Percentiles rank a stretch among this genome's conserved stretches.
phyloP scores from a whole-genome alignment of 2,797 vertebrate species.

The Diceros bicornis region DNA sequence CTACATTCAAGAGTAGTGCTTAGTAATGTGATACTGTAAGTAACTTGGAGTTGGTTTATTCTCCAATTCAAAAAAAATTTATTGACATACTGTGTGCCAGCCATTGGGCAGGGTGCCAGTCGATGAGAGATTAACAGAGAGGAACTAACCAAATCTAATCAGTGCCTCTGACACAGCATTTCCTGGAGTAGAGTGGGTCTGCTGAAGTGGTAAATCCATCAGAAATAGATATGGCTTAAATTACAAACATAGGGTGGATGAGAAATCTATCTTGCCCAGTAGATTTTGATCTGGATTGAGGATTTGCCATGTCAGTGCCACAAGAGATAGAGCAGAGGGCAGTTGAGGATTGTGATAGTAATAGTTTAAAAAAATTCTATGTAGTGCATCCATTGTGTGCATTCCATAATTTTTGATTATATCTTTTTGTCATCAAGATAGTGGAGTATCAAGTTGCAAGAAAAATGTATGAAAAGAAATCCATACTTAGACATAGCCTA shows the following conservation, averaged over 20 bases:
- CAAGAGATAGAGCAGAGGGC: too few relatives aligned
- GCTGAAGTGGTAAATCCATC: not conserved
- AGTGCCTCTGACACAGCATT: not conserved
- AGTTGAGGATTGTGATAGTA: not conserved
- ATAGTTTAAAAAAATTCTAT: not conserved
- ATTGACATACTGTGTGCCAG: not conserved
- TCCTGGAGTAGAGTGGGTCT: not conserved
- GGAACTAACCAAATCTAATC: not conserved
- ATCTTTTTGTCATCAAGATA: not conserved
- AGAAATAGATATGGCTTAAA: not conserved
- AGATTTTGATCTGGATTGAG: not conserved
- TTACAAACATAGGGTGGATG: not conserved
- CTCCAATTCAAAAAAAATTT: not conserved
- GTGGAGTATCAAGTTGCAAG: not conserved
- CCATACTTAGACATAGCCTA: not conserved
- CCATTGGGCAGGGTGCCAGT: not conserved
- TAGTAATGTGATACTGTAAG: not conserved
- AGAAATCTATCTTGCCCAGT: not conserved
- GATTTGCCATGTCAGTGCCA: not conserved
- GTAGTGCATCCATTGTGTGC: not conserved
- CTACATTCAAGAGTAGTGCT: not conserved
- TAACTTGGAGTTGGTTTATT: not conserved
- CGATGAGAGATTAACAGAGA: not conserved
- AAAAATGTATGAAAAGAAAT: conserved; percentile 34
- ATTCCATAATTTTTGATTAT: not conserved